Percentiles rank a stretch among this genome's conserved stretches.
Conservation (phyloP, 2,113 vertebrate species). For the Calidris pugnax region DNA sequence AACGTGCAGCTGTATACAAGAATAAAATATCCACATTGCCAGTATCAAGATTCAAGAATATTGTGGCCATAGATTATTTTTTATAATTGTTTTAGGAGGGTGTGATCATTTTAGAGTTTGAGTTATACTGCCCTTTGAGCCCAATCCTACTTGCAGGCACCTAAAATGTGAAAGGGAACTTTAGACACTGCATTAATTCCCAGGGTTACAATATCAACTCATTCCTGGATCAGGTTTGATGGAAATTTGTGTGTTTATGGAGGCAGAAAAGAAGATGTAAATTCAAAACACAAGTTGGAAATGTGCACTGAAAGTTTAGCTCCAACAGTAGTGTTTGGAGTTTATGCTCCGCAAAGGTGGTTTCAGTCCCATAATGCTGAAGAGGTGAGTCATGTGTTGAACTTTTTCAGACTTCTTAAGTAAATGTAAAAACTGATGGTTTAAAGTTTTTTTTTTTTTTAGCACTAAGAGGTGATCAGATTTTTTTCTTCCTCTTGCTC, state of each 20-base stretch:
- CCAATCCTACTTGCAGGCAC: background rate
- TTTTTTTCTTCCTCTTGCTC: background rate
- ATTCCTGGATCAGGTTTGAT: background rate
- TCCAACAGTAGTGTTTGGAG: background rate
- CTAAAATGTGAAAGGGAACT: slow-evolving; percentile 4
- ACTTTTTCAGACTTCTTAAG: background rate
- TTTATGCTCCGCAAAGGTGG: background rate
- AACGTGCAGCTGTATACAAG: background rate
- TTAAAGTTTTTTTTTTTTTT: background rate
- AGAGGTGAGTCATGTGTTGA: background rate
- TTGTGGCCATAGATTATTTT: background rate
- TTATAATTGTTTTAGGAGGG: background rate
- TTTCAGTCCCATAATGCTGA: background rate
- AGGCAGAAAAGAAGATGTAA: background rate
- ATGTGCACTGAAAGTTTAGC: background rate
- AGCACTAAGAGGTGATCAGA: background rate
- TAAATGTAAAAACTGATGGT: background rate
- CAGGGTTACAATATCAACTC: background rate
- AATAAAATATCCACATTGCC: background rate
- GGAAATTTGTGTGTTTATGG: background rate
- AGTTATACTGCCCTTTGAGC: background rate
- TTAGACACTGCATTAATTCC: background rate
- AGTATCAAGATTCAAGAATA: slow-evolving; percentile 42
- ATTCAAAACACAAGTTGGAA: background rate
- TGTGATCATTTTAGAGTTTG: background rate